Evolutionary conservation across 1,140 invertebrate species (phyloP).

Genomic region (Octopus sinensis): DNA sequence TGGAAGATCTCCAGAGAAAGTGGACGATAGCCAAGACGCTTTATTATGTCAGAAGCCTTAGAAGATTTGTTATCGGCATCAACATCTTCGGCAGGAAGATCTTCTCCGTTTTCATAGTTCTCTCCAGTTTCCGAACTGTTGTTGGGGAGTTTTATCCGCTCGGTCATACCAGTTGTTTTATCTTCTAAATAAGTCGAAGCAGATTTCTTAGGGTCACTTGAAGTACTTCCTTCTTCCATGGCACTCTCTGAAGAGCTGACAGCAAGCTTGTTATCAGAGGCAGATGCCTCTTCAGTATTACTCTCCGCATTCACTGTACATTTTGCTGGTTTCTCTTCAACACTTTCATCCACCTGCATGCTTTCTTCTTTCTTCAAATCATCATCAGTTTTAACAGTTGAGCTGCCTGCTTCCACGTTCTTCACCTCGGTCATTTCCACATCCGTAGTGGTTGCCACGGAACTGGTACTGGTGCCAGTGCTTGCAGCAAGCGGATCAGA

Average conservation of each 20-base stretch:
- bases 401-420: neutral
- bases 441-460: neutral
- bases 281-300: constrained; percentile 13
- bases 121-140: constrained; percentile 9
- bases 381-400: constrained; percentile 7
- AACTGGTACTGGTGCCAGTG: neutral
- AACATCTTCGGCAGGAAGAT: constrained; percentile 13
- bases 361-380: neutral
- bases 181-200: neutral
- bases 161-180: constrained; percentile 3
- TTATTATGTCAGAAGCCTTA: constrained; percentile 30
- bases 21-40: constrained; percentile 44
- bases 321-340: neutral
- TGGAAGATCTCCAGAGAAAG: constrained; percentile 52
- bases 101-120: constrained; percentile 12
- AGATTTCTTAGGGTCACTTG: neutral
- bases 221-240: neutral
- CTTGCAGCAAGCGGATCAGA: neutral
- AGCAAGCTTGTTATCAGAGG: neutral
- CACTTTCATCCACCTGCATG: neutral
- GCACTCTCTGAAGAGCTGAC: neutral
- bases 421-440: constrained; percentile 12
- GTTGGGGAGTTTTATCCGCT: constrained; percentile 10
- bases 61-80: neutral
- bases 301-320: constrained; percentile 20